Evolutionary conservation across 2,113 vertebrate genomes (phyloP).

Genomic region (Phalacrocorax brasilianus): DNA sequence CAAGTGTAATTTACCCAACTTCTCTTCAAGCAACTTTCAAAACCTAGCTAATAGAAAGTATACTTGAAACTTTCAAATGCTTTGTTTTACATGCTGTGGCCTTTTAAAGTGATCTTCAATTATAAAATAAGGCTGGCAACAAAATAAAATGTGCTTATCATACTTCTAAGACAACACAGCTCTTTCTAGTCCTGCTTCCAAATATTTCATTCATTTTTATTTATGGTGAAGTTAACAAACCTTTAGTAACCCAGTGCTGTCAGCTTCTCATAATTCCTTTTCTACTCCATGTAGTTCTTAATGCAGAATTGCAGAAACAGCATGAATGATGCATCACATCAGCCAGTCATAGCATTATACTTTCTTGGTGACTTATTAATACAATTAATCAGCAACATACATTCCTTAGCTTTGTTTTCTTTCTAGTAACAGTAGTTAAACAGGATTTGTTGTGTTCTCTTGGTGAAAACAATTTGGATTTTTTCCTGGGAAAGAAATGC

Average conservation of each 20-base stretch:
- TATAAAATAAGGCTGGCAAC: neutral
- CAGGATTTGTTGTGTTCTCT: neutral
- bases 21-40: neutral
- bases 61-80: neutral
- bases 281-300: neutral
- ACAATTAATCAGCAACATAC: neutral
- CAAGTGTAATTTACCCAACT: neutral
- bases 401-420: neutral
- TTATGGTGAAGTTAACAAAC: neutral
- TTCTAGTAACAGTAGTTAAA: neutral
- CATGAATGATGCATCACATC: neutral
- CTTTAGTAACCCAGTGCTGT: neutral
- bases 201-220: neutral
- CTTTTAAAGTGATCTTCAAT: neutral
- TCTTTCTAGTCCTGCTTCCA: neutral
- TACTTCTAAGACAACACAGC: neutral
- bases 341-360: neutral
- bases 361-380: neutral
- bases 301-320: neutral
- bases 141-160: neutral
- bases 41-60: neutral
- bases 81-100: neutral
- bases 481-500: neutral
- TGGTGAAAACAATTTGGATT: neutral
- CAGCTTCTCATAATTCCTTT: neutral